phyloP scores from a whole-genome alignment of 2,888 invertebrate species.

The Phyllotreta cruciferae region DNA sequence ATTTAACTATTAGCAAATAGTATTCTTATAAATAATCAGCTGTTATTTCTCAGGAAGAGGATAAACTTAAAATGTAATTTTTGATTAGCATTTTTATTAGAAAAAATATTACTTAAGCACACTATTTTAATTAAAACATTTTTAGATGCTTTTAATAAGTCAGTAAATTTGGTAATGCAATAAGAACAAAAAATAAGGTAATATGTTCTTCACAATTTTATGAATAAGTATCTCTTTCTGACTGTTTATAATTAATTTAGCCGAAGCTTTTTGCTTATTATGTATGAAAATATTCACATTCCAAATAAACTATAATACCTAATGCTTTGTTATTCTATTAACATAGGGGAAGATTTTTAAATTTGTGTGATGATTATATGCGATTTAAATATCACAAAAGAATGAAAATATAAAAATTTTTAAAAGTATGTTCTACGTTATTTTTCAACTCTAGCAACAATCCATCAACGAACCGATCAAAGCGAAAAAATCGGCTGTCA shows the following conservation, averaged over 20 bases:
- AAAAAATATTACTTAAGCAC: not conserved
- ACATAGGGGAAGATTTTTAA: too few relatives aligned
- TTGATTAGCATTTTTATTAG: not conserved
- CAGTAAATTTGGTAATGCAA: too few relatives aligned
- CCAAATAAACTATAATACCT: slow-evolving; percentile 13
- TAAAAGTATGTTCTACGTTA: too few relatives aligned
- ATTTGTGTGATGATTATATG: too few relatives aligned
- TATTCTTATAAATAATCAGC: not conserved
- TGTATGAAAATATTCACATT: slow-evolving; percentile 12
- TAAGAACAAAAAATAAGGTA: too few relatives aligned
- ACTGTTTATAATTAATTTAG: slow-evolving; percentile 2
- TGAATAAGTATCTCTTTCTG: slow-evolving; percentile 2
- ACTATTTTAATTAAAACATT: not conserved
- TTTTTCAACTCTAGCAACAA: too few relatives aligned
- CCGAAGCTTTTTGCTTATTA: slow-evolving; percentile 17
- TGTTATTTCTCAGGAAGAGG: too few relatives aligned
- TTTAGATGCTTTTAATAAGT: not conserved
- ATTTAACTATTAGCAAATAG: slow-evolving; percentile 5
- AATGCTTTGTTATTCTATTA: slow-evolving; percentile 5
- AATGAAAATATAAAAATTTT: too few relatives aligned
- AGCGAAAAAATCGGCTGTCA: too few relatives aligned
- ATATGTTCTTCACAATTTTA: not conserved
- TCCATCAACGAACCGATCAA: too few relatives aligned
- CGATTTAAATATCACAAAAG: too few relatives aligned
- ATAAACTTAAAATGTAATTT: not conserved